Evolutionary conservation across 2,888 invertebrate species (phyloP), one percentile per base, ranked within the genome.

Genomic region (Pherbina coryleti): DNA sequence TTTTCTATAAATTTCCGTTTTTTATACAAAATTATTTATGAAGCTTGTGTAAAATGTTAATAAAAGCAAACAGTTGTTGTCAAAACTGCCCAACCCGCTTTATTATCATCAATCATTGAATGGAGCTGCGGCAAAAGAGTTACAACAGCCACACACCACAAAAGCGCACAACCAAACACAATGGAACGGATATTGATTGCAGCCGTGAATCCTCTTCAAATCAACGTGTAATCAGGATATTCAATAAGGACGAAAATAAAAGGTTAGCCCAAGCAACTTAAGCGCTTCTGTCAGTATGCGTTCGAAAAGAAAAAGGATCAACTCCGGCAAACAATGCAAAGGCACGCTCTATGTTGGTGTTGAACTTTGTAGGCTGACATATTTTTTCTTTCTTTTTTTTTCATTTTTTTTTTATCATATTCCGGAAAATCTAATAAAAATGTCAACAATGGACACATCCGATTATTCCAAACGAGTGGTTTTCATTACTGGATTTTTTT

Each of bases 381-480:
- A 55, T 55, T 55, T 55, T 55, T 55, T 19, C n/a, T n/a, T 19
- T 53, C n/a, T 22, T 55, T 55, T 22, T 55, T n/a, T n/a, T n/a
- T n/a, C n/a, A n/a, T 53, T n/a, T 19, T 53, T 53, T 22, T 55
- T 55, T 22, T 55, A 55, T 22, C 22, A 19, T 55, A 55, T n/a
- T 22, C 22, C 55, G 19, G 55, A 22, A 55, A 37, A 66, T 66
- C 64, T 66, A 66, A 66, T 66, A 66, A 66, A 66, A 66, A 66
- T 34, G 64, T 66, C 64, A 34, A 66, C 64, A 34, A 34, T 34
- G 64, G 64, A 66, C 34, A 66, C 34, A 66, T 28, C 31, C 64
- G 64, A 34, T 66, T 66, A 66, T 66, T 66, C 64, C 64, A 66
- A 66, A 66, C 64, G 64, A 66, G 64, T 66, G 64, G 64, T 34